These are phyloP conservation scores for Hystrix cristata DNA, from an alignment of 2,113 vertebrate species.

Conservation along the genomic window DNA sequence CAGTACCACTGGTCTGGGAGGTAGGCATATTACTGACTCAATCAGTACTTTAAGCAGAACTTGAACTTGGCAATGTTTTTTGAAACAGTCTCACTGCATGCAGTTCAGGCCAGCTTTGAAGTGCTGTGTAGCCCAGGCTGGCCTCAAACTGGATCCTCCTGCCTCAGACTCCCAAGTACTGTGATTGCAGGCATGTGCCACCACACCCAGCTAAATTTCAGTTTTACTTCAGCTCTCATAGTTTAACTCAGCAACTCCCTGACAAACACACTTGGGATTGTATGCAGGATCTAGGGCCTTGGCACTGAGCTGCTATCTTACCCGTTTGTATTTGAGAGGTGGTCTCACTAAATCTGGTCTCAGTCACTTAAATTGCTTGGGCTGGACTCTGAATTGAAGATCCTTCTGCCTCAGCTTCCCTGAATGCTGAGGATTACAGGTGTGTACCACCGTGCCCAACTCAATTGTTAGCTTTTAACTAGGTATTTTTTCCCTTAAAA, in stretches of 20 bases:
- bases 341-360: not conserved
- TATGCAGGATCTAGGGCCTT: not conserved
- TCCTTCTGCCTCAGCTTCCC: not conserved
- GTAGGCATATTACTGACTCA: not conserved
- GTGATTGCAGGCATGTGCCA: not conserved
- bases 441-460: not conserved
- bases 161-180: no score
- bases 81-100: no score
- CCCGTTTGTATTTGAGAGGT: not conserved
- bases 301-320: not conserved
- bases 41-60: not conserved
- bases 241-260: not conserved
- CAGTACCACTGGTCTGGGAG: no score
- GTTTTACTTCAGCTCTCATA: not conserved
- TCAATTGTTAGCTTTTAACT: not conserved
- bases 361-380: not conserved
- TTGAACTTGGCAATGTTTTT: no score
- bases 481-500: not conserved
- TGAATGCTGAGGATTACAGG: not conserved
- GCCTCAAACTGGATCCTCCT: no score
- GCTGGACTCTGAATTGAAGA: not conserved
- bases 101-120: no score
- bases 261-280: not conserved
- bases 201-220: not conserved
- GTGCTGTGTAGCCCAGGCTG: no score